Evolutionary conservation across 2,888 invertebrate genomes (phyloP).

Genomic region (Frankliniella intonsa): DNA sequence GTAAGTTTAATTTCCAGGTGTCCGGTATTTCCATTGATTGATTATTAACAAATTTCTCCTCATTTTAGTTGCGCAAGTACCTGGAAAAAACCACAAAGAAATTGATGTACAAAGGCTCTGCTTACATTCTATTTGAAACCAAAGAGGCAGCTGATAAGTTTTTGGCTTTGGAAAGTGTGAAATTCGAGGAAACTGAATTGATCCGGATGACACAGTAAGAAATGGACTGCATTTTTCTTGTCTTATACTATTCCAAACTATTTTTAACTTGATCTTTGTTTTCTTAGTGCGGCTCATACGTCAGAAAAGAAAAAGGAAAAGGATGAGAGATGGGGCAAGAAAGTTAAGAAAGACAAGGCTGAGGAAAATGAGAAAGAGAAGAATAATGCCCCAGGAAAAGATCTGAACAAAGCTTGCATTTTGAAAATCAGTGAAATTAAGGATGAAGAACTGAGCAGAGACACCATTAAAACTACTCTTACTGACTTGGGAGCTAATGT

Average conservation of each 20-base stretch:
- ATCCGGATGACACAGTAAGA: slow-evolving; percentile 64
- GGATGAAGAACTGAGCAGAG: slow-evolving; percentile 57
- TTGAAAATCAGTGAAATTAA: slow-evolving; percentile 63
- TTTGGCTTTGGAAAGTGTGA: slow-evolving; percentile 61
- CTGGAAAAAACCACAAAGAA: slow-evolving; percentile 60
- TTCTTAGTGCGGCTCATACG: slow-evolving; percentile 39
- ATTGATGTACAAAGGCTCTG: slow-evolving; percentile 81
- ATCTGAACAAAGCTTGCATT: slow-evolving; percentile 57
- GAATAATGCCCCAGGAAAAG: slow-evolving; percentile 48
- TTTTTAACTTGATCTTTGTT: slow-evolving; percentile 18
- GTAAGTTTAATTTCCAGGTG: slow-evolving; percentile 41
- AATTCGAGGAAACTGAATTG: slow-evolving; percentile 62
- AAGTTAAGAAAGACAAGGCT: slow-evolving; percentile 37
- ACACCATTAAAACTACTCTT: slow-evolving; percentile 68
- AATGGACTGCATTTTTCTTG: slow-evolving; percentile 30
- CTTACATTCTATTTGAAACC: slow-evolving; percentile 80
- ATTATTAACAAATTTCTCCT: slow-evolving; percentile 21
- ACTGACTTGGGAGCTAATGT: slow-evolving; percentile 56
- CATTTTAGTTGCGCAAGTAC: slow-evolving; percentile 52
- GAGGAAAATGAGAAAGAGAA: slow-evolving; percentile 38
- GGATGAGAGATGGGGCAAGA: slow-evolving; percentile 31
- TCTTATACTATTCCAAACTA: slow-evolving; percentile 14
- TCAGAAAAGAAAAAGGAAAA: slow-evolving; percentile 39
- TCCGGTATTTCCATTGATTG: neutral
- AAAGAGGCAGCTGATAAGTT: slow-evolving; percentile 77